These are phyloP conservation scores for Linnaemya tessellans DNA, from an alignment of 2,888 invertebrate species.

Conservation along the genomic window DNA sequence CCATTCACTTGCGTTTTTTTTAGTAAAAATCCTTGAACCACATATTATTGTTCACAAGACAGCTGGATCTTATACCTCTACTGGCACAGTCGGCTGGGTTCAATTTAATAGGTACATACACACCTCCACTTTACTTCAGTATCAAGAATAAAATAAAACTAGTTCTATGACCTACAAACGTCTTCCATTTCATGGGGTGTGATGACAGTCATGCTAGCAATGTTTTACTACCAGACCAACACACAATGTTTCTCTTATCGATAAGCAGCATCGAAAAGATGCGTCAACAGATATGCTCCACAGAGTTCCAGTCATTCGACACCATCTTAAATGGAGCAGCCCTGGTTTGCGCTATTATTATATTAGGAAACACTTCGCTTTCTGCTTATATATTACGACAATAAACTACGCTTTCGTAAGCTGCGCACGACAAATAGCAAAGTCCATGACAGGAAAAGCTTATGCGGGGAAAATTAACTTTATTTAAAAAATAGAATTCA, in stretches of 20 bases:
- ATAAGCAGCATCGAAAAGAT: no score
- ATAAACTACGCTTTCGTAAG: constrained; percentile 39
- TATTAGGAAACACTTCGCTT: constrained; percentile 24
- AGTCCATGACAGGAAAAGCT: constrained; percentile 41
- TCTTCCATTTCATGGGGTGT: constrained; percentile 45
- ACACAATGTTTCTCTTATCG: no score
- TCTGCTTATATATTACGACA: no score
- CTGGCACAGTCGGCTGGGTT: constrained; percentile 52
- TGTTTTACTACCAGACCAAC: constrained; percentile 56
- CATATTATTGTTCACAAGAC: not conserved
- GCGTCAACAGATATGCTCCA: no score
- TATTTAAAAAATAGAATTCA: constrained; percentile 37
- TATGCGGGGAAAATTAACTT: constrained; percentile 31
- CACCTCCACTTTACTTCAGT: constrained; percentile 36
- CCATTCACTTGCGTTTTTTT: not conserved
- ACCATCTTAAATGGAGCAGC: constrained; percentile 33
- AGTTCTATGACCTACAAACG: no score
- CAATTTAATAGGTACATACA: constrained; percentile 45
- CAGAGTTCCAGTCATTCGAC: constrained; percentile 42
- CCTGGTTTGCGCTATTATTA: constrained; percentile 46
- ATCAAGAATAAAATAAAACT: no score
- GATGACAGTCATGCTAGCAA: no score
- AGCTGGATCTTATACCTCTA: constrained; percentile 37
- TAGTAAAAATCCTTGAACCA: constrained; percentile 44
- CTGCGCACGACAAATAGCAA: constrained; percentile 34